These are phyloP conservation scores for Parnassius orleans DNA, from an alignment of 2,888 invertebrate genomes.

Conservation along the genomic window DNA sequence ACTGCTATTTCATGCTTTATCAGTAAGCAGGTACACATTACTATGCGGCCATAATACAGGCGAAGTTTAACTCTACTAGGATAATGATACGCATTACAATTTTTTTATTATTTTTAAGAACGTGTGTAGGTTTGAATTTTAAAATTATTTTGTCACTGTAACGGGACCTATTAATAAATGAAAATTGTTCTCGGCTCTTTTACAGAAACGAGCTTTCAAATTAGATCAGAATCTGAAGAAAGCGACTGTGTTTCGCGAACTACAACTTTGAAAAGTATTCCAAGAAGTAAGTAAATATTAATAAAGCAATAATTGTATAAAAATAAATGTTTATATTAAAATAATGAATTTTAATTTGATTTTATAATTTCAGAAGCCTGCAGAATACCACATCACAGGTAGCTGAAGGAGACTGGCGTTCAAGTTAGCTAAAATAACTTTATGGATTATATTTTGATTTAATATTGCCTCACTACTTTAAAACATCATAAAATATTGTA, in stretches of 20 bases:
- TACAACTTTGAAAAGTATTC: constrained; percentile 69
- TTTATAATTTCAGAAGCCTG: constrained; percentile 57
- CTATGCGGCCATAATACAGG: too few species aligned
- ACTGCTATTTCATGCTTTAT: too few species aligned
- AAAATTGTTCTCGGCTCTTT: neutral
- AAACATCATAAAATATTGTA: neutral
- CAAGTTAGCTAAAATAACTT: constrained; percentile 7
- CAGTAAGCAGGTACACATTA: too few species aligned
- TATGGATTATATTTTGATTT: neutral
- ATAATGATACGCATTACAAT: too few species aligned
- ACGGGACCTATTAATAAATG: too few species aligned
- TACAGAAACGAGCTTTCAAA: constrained; percentile 77
- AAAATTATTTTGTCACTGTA: too few species aligned
- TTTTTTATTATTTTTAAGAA: too few species aligned
- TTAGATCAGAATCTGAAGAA: constrained; percentile 76
- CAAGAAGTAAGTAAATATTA: constrained; percentile 59
- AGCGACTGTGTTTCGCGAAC: constrained; percentile 75
- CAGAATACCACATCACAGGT: constrained; percentile 70
- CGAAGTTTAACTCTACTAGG: too few species aligned
- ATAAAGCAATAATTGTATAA: too few species aligned
- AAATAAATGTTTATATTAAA: too few species aligned
- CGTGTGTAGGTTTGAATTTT: too few species aligned
- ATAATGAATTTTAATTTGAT: too few species aligned
- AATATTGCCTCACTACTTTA: neutral
- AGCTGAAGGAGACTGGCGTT: constrained; percentile 42